Conservation (phyloP, 1,140 invertebrate genomes). For the Drosophila yakuba region DNA sequence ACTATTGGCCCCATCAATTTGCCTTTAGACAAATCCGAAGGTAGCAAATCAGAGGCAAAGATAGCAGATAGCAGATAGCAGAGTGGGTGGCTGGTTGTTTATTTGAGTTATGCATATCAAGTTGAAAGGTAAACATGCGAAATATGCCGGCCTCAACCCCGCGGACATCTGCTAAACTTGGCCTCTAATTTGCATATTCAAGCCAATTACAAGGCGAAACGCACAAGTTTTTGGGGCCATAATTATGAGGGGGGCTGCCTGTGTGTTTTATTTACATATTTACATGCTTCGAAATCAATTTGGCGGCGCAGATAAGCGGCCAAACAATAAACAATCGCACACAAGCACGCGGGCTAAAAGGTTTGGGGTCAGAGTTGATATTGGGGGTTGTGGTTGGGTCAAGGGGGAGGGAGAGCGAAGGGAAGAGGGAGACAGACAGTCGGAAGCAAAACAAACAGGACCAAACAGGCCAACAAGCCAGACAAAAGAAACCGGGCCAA, state of each 20-base stretch:
- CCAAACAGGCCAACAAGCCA: conserved; percentile 18
- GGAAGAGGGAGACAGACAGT: conserved; percentile 15
- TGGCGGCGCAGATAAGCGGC: conserved; percentile 58
- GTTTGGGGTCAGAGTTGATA: background rate
- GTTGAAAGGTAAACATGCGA: conserved; percentile 70
- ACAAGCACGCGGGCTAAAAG: background rate
- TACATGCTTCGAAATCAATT: conserved; percentile 71
- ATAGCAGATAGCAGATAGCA: background rate
- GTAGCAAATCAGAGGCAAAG: conserved; percentile 1
- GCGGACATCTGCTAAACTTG: conserved; percentile 16
- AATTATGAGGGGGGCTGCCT: conserved; percentile 29
- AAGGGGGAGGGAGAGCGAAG: background rate
- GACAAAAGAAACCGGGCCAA: conserved; percentile 53
- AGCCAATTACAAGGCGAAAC: conserved; percentile 27
- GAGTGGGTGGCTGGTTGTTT: conserved; percentile 45
- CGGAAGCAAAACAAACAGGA: conserved; percentile 28
- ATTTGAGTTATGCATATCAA: conserved; percentile 76
- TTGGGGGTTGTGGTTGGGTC: background rate
- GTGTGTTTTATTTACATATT: conserved; percentile 54
- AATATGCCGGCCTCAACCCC: conserved; percentile 29
- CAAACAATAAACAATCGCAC: conserved; percentile 44
- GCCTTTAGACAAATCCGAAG: conserved; percentile 40
- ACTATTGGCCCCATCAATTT: conserved; percentile 23
- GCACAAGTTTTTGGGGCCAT: conserved; percentile 5
- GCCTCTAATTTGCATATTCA: conserved; percentile 50